These are phyloP conservation scores for Pollenia labialis DNA, from an alignment of 2,888 invertebrate species.

Conservation along the genomic window DNA sequence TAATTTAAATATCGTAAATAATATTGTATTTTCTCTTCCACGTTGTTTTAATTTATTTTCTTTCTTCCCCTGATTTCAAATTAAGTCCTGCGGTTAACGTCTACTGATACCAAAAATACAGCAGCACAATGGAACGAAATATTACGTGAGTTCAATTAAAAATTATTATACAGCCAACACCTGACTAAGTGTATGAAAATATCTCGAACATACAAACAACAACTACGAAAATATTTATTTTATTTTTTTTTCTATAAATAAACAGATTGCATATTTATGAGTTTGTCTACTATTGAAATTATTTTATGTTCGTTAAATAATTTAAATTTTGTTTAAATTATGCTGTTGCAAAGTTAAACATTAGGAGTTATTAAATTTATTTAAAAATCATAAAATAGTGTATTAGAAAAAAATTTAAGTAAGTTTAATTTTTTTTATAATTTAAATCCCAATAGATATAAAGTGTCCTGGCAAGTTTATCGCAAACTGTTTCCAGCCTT, in stretches of 20 bases:
- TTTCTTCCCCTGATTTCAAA: constrained; percentile 3
- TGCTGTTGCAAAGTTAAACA: no score
- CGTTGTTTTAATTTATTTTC: background rate
- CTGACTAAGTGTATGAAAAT: constrained; percentile 13
- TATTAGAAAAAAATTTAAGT: background rate
- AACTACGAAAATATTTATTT: background rate
- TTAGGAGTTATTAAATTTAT: background rate
- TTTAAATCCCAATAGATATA: background rate
- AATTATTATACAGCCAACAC: constrained; percentile 10
- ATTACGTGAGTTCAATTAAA: constrained; percentile 17
- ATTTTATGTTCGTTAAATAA: no score
- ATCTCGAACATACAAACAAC: no score
- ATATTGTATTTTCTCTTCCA: constrained; percentile 9
- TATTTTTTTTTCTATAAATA: background rate
- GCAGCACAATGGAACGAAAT: background rate
- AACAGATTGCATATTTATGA: background rate
- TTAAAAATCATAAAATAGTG: background rate
- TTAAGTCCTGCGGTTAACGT: constrained; percentile 44
- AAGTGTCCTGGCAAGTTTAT: background rate
- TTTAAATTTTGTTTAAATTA: no score
- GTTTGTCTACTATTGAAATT: background rate
- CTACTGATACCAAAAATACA: constrained; percentile 17
- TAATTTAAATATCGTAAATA: constrained; percentile 1
- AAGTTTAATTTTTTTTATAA: background rate
- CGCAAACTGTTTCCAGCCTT: background rate